Conservation (phyloP, 2,888 invertebrate species). For the Pachycephus smyrnensis region DNA sequence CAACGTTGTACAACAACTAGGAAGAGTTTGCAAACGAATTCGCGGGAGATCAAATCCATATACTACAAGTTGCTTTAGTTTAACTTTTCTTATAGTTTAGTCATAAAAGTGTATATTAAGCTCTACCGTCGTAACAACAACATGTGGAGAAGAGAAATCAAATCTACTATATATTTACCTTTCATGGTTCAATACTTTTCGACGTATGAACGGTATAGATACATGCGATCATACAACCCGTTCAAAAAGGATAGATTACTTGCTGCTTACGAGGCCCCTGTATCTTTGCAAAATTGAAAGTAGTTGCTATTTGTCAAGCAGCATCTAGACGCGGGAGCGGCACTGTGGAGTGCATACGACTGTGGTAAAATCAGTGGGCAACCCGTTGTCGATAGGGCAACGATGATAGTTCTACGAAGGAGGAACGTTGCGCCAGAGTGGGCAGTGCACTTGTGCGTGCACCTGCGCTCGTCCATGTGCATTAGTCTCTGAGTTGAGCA, state of each 20-base stretch:
- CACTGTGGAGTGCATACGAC: neutral
- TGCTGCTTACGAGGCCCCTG: neutral
- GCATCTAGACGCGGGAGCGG: neutral
- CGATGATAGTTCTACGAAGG: neutral
- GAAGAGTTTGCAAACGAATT: neutral
- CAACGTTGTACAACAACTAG: neutral
- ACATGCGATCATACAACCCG: neutral
- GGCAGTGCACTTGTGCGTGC: neutral
- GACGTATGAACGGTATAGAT: neutral
- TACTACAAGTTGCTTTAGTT: neutral
- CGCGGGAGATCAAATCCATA: neutral
- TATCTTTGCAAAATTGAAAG: neutral
- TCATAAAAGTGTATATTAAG: neutral
- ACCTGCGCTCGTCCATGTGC: neutral
- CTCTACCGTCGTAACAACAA: neutral
- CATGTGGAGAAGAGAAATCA: neutral
- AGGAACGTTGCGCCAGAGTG: neutral
- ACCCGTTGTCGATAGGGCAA: neutral
- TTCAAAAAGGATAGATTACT: neutral
- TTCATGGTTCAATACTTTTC: neutral
- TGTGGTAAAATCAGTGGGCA: neutral
- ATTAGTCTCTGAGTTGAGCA: neutral
- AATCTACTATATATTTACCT: neutral
- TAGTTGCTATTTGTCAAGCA: neutral
- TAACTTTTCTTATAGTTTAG: neutral